phyloP scores from a whole-genome alignment of 1,140 invertebrate genomes.

The Diorhabda carinulata region DNA sequence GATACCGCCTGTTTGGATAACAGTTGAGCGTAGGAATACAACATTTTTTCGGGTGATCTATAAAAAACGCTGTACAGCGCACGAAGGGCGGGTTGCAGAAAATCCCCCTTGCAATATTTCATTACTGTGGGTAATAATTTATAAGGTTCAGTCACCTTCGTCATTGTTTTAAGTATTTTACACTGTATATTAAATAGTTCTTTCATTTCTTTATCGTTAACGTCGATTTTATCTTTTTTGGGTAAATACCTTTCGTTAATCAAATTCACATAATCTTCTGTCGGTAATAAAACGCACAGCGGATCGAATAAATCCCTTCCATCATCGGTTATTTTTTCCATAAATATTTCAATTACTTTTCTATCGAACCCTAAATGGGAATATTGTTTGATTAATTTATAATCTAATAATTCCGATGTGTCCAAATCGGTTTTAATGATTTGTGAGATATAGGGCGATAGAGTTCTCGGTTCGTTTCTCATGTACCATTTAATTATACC shows the following conservation, averaged over 20 bases:
- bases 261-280: conserved; percentile 15
- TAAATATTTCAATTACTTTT: conserved; percentile 1
- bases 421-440: not conserved
- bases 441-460: conserved; percentile 8
- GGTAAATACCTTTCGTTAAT: conserved; percentile 11
- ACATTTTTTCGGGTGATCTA: conserved; percentile 15
- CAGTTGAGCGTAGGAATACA: conserved; percentile 15
- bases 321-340: not conserved
- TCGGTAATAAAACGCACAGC: conserved; percentile 11
- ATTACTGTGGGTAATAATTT: conserved; percentile 15
- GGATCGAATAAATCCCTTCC: not conserved
- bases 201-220: conserved; percentile 13
- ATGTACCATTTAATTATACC: conserved; percentile 15
- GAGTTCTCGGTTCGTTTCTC: conserved; percentile 11
- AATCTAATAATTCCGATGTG: not conserved
- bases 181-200: conserved; percentile 21
- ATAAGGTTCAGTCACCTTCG: conserved; percentile 4
- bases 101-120: conserved; percentile 21
- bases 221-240: conserved; percentile 15
- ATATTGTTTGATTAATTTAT: conserved; percentile 15
- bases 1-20: conserved; percentile 21
- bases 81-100: conserved; percentile 15
- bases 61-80: conserved; percentile 18
- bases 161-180: not conserved
- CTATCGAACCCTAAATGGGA: conserved; percentile 21